Conservation (phyloP, 1,140 invertebrate species). For the Antheraea pernyi region DNA sequence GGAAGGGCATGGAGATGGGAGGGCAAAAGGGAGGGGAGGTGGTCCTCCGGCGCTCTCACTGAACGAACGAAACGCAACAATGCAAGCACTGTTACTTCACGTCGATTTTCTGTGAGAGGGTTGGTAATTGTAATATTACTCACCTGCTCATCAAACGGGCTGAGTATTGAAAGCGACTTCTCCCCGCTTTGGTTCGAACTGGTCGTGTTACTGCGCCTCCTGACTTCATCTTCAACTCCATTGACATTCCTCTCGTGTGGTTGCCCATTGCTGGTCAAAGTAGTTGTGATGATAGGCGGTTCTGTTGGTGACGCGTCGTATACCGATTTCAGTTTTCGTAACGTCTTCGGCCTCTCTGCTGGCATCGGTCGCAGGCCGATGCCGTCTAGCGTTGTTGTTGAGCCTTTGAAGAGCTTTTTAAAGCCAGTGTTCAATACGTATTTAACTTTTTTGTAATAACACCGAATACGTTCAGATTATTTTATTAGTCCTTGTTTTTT, state of each 20-base stretch:
- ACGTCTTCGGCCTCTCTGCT: conserved; percentile 86
- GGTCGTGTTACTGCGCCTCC: conserved; percentile 64
- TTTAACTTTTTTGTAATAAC: too few species aligned
- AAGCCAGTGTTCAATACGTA: too few species aligned
- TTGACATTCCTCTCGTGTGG: conserved; percentile 43
- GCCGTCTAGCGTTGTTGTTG: conserved; percentile 82
- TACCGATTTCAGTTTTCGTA: conserved; percentile 84
- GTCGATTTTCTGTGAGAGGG: too few species aligned
- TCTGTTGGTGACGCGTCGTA: conserved; percentile 79
- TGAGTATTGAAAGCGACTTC: conserved; percentile 87
- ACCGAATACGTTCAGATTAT: too few species aligned
- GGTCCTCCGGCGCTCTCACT: too few species aligned
- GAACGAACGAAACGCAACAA: too few species aligned
- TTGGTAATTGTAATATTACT: conserved; percentile 4
- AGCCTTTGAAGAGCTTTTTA: conserved; percentile 89
- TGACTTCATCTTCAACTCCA: conserved; percentile 61
- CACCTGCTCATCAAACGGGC: conserved; percentile 92
- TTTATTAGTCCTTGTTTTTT: too few species aligned
- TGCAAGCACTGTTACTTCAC: too few species aligned
- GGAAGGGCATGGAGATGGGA: too few species aligned
- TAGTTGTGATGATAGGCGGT: conserved; percentile 66
- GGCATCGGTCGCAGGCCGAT: conserved; percentile 79
- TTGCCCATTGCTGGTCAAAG: conserved; percentile 70
- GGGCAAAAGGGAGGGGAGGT: too few species aligned
- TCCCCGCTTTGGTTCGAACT: conserved; percentile 72